Conservation (phyloP, 1,140 invertebrate species). For the Drosophila sturtevanti region DNA sequence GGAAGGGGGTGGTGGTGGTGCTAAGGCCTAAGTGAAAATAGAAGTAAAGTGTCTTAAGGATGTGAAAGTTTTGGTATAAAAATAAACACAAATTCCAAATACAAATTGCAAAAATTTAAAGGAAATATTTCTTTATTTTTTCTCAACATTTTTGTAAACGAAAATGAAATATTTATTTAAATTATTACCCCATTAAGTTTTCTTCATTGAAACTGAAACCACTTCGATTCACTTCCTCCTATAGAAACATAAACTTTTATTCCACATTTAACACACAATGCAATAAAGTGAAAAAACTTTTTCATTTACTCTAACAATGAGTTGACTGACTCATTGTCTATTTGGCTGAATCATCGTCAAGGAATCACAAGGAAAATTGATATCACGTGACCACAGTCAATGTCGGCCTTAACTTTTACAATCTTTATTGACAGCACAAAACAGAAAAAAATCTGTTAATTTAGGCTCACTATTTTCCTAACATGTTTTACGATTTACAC, state of each 20-base stretch:
- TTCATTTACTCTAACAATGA: background rate
- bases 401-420: constrained; percentile 14
- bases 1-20: no score
- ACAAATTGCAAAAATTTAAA: no score
- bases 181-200: no score
- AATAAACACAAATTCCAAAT: no score
- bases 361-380: constrained; percentile 40
- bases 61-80: no score
- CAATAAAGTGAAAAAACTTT: background rate
- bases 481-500: constrained; percentile 54
- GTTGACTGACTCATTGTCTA: constrained; percentile 21
- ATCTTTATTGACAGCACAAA: background rate
- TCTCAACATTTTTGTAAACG: no score
- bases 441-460: constrained; percentile 32
- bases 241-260: background rate
- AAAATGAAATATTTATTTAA: no score
- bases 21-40: no score
- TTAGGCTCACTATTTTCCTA: constrained; percentile 31
- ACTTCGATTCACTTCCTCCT: no score
- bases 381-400: constrained; percentile 56
- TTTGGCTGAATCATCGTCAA: constrained; percentile 54
- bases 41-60: no score
- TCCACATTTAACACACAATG: background rate
- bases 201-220: no score
- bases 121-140: no score